A percentile compares a stretch with the other conserved stretches of the same genome.
Conservation (phyloP, 2,888 invertebrate species). For the Plebejus anna region DNA sequence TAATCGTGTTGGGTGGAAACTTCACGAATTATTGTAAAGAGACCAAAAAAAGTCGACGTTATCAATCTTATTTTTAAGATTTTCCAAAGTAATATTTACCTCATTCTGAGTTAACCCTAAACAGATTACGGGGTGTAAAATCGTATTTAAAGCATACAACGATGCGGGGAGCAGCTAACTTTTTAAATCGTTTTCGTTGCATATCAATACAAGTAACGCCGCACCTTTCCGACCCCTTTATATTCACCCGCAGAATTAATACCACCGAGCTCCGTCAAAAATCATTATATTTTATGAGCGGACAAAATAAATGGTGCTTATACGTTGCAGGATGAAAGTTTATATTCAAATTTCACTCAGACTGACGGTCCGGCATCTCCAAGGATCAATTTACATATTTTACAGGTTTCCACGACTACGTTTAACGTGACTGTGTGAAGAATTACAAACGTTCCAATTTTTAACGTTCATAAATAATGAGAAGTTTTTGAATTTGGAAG, state of each 20-base stretch:
- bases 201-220: conserved; percentile 36
- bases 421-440: conserved; percentile 54
- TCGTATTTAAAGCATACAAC: not conserved
- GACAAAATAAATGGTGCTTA: conserved; percentile 76
- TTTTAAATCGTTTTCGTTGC: conserved; percentile 24
- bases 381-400: conserved; percentile 80
- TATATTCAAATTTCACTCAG: conserved; percentile 77
- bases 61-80: not conserved
- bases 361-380: conserved; percentile 74
- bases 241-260: conserved; percentile 65
- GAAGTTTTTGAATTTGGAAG: not conserved
- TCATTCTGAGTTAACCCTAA: not conserved
- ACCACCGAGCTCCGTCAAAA: conserved; percentile 73
- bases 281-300: conserved; percentile 78
- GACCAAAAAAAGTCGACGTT: not conserved
- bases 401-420: conserved; percentile 73
- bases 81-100: not conserved
- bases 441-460: conserved; percentile 25
- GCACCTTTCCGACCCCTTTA: conserved; percentile 43
- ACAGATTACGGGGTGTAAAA: not conserved
- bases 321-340: conserved; percentile 68
- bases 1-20: not conserved
- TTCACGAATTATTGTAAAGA: not conserved
- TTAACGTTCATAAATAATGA: conserved; percentile 13
- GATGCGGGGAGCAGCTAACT: not conserved